Conservation (phyloP, 2,797 vertebrate species). For the Coccyzus lansbergi region DNA sequence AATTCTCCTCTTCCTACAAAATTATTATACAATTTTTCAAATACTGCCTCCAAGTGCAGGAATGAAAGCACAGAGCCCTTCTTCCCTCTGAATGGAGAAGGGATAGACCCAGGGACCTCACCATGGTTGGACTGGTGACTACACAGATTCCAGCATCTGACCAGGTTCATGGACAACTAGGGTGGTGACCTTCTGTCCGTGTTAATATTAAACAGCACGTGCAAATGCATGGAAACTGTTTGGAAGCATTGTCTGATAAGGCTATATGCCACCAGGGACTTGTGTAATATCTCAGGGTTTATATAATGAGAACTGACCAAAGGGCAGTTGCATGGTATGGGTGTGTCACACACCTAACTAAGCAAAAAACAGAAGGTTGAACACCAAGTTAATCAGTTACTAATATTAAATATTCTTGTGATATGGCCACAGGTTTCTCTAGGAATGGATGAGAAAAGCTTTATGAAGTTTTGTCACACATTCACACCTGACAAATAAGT, state of each 20-base stretch:
- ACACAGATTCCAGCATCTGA: background rate
- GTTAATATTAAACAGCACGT: background rate
- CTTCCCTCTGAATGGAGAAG: background rate
- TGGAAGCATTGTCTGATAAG: background rate
- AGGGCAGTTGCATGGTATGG: background rate
- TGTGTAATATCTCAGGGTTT: background rate
- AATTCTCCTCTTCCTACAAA: background rate
- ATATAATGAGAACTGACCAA: background rate
- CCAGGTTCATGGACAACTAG: background rate
- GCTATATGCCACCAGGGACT: rapidly evolving
- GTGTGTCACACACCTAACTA: background rate
- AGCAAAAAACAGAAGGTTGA: background rate
- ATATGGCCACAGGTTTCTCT: background rate
- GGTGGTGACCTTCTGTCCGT: background rate
- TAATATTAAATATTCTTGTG: background rate
- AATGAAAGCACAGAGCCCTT: background rate
- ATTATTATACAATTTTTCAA: background rate
- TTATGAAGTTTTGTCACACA: background rate
- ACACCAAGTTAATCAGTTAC: background rate
- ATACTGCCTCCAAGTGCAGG: background rate
- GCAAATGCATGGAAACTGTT: background rate
- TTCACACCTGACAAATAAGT: background rate
- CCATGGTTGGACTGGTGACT: background rate
- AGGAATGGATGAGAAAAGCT: background rate
- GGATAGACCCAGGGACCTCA: background rate